Conservation (phyloP, 2,797 vertebrate species). For the Adelosebastes latens region DNA sequence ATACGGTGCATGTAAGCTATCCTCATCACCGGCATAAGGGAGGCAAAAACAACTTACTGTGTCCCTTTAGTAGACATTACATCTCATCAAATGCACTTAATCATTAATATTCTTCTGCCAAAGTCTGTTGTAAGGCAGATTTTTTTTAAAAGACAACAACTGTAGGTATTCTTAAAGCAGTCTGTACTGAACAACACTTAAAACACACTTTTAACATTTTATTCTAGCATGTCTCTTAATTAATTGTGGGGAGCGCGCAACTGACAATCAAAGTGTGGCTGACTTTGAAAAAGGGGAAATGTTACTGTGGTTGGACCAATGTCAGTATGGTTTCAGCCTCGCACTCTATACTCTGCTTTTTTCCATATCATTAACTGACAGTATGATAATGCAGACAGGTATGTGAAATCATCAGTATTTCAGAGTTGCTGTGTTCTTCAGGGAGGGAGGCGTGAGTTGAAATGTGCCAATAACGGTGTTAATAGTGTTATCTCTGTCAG, state of each 20-base stretch:
- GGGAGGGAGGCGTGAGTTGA: neutral
- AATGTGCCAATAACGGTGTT: constrained; percentile 28
- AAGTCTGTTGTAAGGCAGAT: constrained; percentile 19
- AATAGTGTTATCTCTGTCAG: constrained; percentile 15
- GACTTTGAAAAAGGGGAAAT: constrained; percentile 5
- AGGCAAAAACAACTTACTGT: constrained; percentile 2
- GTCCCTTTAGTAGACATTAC: neutral
- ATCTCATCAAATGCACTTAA: constrained; percentile 10
- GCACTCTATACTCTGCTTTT: neutral
- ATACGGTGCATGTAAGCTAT: neutral
- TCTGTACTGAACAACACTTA: constrained; percentile 19
- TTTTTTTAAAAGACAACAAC: neutral
- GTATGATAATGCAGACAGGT: neutral
- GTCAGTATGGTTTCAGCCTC: constrained; percentile 1
- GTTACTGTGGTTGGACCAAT: neutral
- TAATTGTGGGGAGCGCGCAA: neutral
- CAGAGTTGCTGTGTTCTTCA: constrained; percentile 19
- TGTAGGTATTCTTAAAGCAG: neutral
- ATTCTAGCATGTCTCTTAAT: neutral
- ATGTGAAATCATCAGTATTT: constrained; percentile 15
- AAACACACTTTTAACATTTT: constrained; percentile 1
- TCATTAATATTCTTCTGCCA: constrained; percentile 6
- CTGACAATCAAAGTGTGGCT: constrained; percentile 61
- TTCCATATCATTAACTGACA: constrained; percentile 13
- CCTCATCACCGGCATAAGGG: neutral